Conservation (phyloP, 2,888 invertebrate genomes). For the Maniola hyperantus region DNA sequence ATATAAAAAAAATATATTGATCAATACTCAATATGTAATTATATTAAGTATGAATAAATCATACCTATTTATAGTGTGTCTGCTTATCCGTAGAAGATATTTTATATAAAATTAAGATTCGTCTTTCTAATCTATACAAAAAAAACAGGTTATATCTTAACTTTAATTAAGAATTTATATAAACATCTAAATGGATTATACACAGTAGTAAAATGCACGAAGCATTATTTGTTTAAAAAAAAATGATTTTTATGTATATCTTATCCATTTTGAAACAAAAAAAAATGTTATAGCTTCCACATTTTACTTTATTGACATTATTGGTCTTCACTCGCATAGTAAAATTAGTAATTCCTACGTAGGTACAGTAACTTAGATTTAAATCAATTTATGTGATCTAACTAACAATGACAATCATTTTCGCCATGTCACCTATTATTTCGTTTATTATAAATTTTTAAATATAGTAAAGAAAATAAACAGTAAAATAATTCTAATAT, state of each 20-base stretch:
- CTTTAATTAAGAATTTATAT: neutral
- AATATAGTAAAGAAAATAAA: too few species aligned
- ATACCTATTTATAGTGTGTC: conserved; percentile 27
- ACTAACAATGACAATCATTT: too few species aligned
- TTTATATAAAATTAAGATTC: conserved; percentile 13
- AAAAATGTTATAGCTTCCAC: too few species aligned
- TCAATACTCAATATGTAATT: conserved; percentile 32
- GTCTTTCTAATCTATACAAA: conserved; percentile 8
- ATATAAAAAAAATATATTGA: conserved; percentile 43
- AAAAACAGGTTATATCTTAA: neutral
- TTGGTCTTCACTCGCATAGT: too few species aligned
- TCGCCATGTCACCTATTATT: too few species aligned
- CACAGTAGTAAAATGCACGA: neutral
- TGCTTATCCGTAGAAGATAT: conserved; percentile 33
- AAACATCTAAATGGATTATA: neutral
- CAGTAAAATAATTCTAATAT: too few species aligned
- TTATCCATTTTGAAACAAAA: neutral
- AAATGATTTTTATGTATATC: neutral
- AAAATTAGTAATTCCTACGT: too few species aligned
- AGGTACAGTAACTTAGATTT: too few species aligned
- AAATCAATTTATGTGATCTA: too few species aligned
- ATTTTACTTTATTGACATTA: too few species aligned
- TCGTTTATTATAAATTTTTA: too few species aligned
- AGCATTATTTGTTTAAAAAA: neutral
- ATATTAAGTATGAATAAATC: conserved; percentile 28